Percentiles rank a stretch among this genome's conserved stretches.
Evolutionary conservation across 2,888 invertebrate genomes (phyloP).

Genomic region (Julus scandinavius): DNA sequence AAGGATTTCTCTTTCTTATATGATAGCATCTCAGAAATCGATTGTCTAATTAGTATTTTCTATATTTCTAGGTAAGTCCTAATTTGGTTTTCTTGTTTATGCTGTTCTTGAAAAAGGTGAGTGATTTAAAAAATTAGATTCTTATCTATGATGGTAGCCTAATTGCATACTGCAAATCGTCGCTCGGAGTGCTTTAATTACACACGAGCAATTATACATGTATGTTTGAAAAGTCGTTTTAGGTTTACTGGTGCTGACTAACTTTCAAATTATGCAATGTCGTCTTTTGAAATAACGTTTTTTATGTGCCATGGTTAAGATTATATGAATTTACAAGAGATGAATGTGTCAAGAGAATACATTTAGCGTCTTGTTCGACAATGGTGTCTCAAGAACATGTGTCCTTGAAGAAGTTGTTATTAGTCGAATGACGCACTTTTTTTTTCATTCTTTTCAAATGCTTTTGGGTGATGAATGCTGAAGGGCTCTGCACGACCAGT

Average conservation of each 20-base stretch:
- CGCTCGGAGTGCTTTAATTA: not conserved
- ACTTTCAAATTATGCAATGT: not conserved
- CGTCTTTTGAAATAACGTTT: not conserved
- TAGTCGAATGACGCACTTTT: not conserved
- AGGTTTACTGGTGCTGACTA: not conserved
- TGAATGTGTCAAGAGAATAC: not conserved
- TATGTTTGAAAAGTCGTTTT: not conserved
- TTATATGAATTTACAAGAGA: not conserved
- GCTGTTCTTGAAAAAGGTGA: not conserved
- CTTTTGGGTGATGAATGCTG: not conserved
- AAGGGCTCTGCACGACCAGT: not conserved
- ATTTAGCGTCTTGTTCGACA: not conserved
- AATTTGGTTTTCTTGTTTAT: not conserved
- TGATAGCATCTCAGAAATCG: not conserved
- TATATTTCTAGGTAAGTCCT: not conserved
- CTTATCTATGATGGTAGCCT: not conserved
- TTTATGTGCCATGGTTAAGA: not conserved
- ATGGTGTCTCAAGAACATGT: not conserved
- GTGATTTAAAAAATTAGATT: slow-evolving; percentile 10
- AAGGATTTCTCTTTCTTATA: not conserved
- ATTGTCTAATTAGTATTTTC: not conserved
- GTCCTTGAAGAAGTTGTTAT: not conserved
- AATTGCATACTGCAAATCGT: not conserved
- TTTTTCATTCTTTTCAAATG: slow-evolving; percentile 3
- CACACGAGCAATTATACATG: not conserved